Evolutionary conservation across 2,797 vertebrate genomes (phyloP), one percentile per base, ranked within the genome.

Genomic region (Mormyrus hasselquistii): DNA sequence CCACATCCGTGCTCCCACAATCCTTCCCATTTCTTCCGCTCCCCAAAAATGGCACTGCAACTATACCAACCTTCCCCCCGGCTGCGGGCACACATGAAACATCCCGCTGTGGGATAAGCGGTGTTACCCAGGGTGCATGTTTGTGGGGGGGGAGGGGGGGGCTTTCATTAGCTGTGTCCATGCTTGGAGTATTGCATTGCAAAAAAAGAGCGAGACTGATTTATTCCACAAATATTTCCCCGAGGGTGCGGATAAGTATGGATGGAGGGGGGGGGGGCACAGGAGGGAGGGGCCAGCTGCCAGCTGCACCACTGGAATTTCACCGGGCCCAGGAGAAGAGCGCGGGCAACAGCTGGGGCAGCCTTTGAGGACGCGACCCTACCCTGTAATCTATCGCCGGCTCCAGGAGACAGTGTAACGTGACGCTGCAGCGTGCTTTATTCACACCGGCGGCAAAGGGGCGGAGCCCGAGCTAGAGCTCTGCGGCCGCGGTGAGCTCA

Each of bases 171-270:
- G 88, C 59, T 79, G 62, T 79, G 76, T 69, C 88, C 85, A 38
- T 44, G 44, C 59, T 86, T 47, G 3, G 83, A 89, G 73, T 50
- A 53, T 89, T 41, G 41, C 44, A 44, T 65, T 53, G 57, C 47
- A 62, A 34, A 19, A 76, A 59, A 29, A 87, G 88, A 90, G 69
- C n/a, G 25, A 90, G 89, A 41, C 69, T 87, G 57, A 90, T 91
- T 88, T 90, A 88, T 88, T 84, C 84, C 55, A 88, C 88, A 88
- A 90, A 90, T 90, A 88, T 89, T 82, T 87, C 38, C 87, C 89
- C 89, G 84, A 41, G 69, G 69, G 69, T 76, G 69, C 4, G 14
- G 69, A 76, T 76, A 34, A 6, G 10, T 22, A 34, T 16, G 69
- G 69, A 76, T 19, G 34, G 4, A 12, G 65, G 34, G n/a, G 65